Evolutionary conservation across 2,797 vertebrate genomes (phyloP).

Genomic region (Furcifer pardalis): DNA sequence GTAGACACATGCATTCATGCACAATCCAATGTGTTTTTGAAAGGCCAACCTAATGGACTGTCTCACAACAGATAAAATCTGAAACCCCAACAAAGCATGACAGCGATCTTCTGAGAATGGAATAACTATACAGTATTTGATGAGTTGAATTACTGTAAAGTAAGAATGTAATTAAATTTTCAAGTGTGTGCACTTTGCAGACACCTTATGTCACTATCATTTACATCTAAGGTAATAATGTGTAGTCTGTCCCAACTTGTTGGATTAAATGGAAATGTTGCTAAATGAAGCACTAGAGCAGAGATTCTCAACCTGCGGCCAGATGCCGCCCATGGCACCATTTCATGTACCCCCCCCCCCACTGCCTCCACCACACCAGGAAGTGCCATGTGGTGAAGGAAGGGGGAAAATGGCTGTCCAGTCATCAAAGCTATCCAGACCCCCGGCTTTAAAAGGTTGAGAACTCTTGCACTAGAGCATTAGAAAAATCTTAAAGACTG

Average conservation of each 20-base stretch:
- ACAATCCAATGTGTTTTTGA: background rate
- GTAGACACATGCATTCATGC: background rate
- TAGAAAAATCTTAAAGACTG: conserved; percentile 23
- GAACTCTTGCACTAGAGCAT: too few relatives aligned
- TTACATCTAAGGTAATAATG: background rate
- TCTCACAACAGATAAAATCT: conserved; percentile 6
- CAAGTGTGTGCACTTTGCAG: conserved; percentile 18
- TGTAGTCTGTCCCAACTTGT: background rate
- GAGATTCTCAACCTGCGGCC: too few relatives aligned
- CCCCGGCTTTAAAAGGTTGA: too few relatives aligned
- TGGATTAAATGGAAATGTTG: conserved; percentile 25
- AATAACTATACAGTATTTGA: conserved; percentile 30
- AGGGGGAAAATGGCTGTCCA: too few relatives aligned
- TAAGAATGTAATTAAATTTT: conserved; percentile 25
- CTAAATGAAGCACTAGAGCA: background rate
- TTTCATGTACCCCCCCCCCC: too few relatives aligned
- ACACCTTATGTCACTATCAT: background rate
- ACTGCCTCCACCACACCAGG: too few relatives aligned
- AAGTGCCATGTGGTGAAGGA: too few relatives aligned
- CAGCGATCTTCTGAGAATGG: background rate
- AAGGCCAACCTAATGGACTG: conserved; percentile 5
- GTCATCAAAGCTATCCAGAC: too few relatives aligned
- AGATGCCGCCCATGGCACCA: too few relatives aligned
- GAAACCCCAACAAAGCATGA: background rate
- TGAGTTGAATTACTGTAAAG: background rate